Conservation (phyloP, 1,140 invertebrate species). For the Arion vulgaris region DNA sequence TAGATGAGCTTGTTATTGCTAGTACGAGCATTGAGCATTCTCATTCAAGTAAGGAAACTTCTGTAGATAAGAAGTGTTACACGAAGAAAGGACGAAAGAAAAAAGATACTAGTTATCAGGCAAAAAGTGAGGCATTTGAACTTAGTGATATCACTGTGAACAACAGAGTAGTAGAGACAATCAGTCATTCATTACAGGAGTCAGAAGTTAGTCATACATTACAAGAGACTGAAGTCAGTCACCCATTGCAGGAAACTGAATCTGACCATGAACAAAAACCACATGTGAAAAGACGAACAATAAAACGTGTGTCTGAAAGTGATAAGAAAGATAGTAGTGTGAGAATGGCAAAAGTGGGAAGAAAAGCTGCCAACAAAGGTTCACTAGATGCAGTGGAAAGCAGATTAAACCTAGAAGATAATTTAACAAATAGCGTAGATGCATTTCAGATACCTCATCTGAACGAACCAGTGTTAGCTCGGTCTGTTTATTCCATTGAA, state of each 20-base stretch:
- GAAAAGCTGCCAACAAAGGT: neutral
- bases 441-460: neutral
- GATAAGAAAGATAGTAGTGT: constrained; percentile 36
- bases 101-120: constrained; percentile 43
- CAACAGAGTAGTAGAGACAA: constrained; percentile 46
- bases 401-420: neutral
- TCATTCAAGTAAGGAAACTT: neutral
- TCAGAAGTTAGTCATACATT: constrained; percentile 18
- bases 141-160: constrained; percentile 45
- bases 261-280: constrained; percentile 21
- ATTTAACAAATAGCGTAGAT: neutral
- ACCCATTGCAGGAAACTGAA: constrained; percentile 30
- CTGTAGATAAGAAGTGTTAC: constrained; percentile 32
- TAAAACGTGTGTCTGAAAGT: constrained; percentile 40
- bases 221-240: constrained; percentile 38
- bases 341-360: neutral
- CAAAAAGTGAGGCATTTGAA: constrained; percentile 44
- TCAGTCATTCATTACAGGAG: constrained; percentile 33
- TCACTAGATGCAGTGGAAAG: constrained; percentile 31
- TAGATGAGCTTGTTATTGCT: neutral
- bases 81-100: constrained; percentile 70
- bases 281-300: constrained; percentile 29
- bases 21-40: neutral
- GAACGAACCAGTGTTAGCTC: neutral
- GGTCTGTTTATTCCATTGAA: neutral